Evolutionary conservation across 2,113 vertebrate genomes (phyloP).

Genomic region (Myiagra hebetior): DNA sequence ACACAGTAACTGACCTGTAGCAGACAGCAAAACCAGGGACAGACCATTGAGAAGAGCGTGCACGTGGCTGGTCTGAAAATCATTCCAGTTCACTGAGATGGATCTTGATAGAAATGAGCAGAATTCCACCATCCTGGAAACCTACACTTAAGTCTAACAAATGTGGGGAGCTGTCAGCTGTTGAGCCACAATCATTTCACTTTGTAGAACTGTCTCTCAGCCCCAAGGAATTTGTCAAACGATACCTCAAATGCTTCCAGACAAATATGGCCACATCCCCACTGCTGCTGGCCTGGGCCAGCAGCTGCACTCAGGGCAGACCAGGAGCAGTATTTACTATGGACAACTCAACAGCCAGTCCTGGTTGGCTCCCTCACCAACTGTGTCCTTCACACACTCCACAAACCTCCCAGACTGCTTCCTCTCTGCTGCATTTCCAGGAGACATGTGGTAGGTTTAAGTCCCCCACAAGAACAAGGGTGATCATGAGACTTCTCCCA

Average conservation of each 20-base stretch:
- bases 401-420: neutral
- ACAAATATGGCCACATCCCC: neutral
- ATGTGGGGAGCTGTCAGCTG: rapidly evolving
- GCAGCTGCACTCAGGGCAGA: neutral
- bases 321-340: neutral
- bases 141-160: neutral
- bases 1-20: neutral
- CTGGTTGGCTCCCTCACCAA: neutral
- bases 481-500: neutral
- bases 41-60: rapidly evolving
- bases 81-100: neutral
- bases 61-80: neutral
- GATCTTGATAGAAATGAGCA: neutral
- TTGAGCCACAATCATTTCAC: neutral
- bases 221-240: neutral
- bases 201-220: neutral
- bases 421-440: neutral
- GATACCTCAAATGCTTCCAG: neutral
- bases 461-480: neutral
- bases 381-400: neutral
- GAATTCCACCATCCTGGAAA: neutral
- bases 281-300: rapidly evolving
- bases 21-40: neutral
- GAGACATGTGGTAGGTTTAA: neutral
- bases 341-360: rapidly evolving